phyloP scores from a whole-genome alignment of 2,888 invertebrate genomes.

The Epirrhoe tristata region DNA sequence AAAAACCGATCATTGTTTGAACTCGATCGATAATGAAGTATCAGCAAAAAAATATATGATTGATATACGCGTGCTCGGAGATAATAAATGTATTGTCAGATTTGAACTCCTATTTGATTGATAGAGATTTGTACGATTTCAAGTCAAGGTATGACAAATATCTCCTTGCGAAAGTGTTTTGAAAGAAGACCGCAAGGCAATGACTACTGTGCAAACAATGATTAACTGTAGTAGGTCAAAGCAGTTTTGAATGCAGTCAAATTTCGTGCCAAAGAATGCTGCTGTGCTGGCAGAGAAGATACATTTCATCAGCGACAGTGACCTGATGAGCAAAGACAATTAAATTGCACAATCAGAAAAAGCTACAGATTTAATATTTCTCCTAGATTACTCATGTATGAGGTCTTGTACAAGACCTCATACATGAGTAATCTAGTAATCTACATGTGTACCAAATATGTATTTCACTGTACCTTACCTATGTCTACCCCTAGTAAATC shows the following conservation, averaged over 20 bases:
- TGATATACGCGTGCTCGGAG: conserved; percentile 19
- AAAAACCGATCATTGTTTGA: conserved; percentile 27
- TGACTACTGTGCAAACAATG: conserved; percentile 22
- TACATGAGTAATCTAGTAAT: no score
- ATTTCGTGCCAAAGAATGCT: conserved; percentile 44
- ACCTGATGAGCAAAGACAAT: conserved; percentile 18
- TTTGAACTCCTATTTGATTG: conserved; percentile 7
- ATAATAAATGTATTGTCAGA: conserved; percentile 7
- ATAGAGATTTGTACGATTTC: conserved; percentile 1
- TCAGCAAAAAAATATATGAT: conserved; percentile 32
- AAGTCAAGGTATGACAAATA: conserved; percentile 2
- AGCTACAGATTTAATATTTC: not conserved
- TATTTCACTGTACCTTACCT: no score
- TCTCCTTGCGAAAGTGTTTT: conserved; percentile 19
- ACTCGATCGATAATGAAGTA: conserved; percentile 28
- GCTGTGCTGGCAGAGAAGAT: conserved; percentile 41
- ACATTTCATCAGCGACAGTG: conserved; percentile 37
- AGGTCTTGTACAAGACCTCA: no score
- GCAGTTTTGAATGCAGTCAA: conserved; percentile 32
- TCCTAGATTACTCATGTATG: not conserved
- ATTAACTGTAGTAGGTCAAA: conserved; percentile 39
- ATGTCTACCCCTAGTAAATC: no score
- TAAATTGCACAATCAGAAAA: conserved; percentile 21
- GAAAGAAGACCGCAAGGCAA: conserved; percentile 15
- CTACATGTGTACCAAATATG: no score